Evolutionary conservation across 2,113 vertebrate species (phyloP).

Genomic region (Edolisoma coerulescens): DNA sequence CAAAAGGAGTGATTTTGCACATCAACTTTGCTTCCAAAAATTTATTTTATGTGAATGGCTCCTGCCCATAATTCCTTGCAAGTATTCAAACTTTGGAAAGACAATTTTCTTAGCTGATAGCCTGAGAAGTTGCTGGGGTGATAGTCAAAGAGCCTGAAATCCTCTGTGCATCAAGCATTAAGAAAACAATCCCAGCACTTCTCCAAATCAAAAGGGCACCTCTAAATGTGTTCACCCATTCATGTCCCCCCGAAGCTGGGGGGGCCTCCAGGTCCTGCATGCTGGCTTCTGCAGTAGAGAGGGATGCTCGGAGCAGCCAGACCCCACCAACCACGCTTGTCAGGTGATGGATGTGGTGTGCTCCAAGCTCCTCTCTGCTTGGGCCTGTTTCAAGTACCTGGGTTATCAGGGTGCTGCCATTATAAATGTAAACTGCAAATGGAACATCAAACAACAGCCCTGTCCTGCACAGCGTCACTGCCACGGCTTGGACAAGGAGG

Average conservation of each 20-base stretch:
- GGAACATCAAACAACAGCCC: conserved; percentile 62
- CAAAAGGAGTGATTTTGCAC: neutral
- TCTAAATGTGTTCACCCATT: neutral
- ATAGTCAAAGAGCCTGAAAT: neutral
- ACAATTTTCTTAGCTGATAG: neutral
- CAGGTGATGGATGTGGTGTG: conserved; percentile 46
- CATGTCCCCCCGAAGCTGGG: fast-evolving
- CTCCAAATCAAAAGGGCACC: neutral
- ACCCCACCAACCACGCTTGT: neutral
- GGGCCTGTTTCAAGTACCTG: conserved; percentile 27
- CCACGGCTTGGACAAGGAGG: neutral
- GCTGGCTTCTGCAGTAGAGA: neutral
- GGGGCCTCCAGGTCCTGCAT: neutral
- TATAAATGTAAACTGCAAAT: conserved; percentile 59
- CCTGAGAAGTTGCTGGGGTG: neutral
- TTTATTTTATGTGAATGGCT: neutral
- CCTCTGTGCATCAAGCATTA: neutral
- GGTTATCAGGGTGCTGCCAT: conserved; percentile 16
- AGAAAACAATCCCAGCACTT: neutral
- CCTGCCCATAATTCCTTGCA: neutral
- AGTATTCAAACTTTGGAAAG: neutral
- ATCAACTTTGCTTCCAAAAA: neutral
- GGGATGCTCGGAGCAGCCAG: neutral
- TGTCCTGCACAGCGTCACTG: conserved; percentile 50
- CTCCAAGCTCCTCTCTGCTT: neutral